Evolutionary conservation across 2,797 vertebrate species (phyloP).

Genomic region (Acanthornis magna): DNA sequence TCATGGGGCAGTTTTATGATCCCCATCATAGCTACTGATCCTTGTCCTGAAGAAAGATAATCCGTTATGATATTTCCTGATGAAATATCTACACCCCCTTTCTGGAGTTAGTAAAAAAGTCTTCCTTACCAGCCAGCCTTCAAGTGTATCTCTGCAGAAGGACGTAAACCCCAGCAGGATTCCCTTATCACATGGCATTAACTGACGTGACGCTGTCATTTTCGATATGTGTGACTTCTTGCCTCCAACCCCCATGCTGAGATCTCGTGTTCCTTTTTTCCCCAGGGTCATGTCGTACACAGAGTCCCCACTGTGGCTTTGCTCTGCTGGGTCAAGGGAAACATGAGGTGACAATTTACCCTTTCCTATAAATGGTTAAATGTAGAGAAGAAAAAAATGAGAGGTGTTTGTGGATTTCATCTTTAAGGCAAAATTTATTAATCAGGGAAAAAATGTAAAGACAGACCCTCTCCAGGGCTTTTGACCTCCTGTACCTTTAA

Average conservation of each 20-base stretch:
- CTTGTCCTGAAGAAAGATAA: neutral
- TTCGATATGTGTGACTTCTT: conserved; percentile 60
- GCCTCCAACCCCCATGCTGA: conserved; percentile 63
- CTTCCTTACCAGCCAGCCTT: neutral
- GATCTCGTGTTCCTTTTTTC: conserved; percentile 69
- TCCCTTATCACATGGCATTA: conserved; percentile 26
- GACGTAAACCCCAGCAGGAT: neutral
- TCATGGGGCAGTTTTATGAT: neutral
- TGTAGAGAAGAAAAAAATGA: neutral
- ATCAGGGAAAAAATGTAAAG: neutral
- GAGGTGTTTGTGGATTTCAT: conserved; percentile 25
- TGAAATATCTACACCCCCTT: neutral
- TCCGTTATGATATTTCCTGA: neutral
- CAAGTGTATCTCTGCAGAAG: neutral
- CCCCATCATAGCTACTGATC: neutral
- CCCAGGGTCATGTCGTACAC: conserved; percentile 76
- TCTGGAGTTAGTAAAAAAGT: neutral
- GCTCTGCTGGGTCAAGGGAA: conserved; percentile 77
- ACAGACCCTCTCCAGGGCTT: neutral
- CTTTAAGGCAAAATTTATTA: neutral
- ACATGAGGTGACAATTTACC: conserved; percentile 55
- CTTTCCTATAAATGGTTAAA: conserved; percentile 49
- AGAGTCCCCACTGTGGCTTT: conserved; percentile 80
- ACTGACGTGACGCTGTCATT: neutral
- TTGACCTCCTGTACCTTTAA: conserved; percentile 33